Evolutionary conservation across 1,140 invertebrate species (phyloP).

Genomic region (Hycleus cichorii): DNA sequence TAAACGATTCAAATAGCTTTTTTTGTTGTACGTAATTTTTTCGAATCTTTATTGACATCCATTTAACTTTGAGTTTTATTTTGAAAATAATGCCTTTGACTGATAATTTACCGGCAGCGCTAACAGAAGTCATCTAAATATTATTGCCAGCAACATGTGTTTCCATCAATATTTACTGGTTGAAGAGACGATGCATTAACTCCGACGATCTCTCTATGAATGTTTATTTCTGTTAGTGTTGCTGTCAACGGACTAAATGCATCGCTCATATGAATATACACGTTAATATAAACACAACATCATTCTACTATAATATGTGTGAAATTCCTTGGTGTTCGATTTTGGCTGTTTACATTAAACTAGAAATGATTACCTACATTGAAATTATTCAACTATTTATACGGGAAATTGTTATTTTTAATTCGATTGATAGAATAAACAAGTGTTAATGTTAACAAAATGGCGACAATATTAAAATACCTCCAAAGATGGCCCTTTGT

Average conservation of each 20-base stretch:
- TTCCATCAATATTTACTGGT: slow-evolving; percentile 22
- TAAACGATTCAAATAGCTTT: neutral
- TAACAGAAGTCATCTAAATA: slow-evolving; percentile 18
- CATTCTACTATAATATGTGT: too few species aligned
- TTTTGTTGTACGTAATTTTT: neutral
- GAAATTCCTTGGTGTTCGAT: too few species aligned
- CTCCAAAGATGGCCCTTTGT: too few species aligned
- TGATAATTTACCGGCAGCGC: slow-evolving; percentile 1
- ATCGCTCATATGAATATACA: slow-evolving; percentile 13
- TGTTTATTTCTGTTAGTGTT: slow-evolving; percentile 21
- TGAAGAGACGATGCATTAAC: slow-evolving; percentile 16
- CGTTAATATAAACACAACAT: slow-evolving; percentile 14
- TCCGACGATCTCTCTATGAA: slow-evolving; percentile 7
- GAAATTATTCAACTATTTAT: too few species aligned
- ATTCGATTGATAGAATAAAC: too few species aligned
- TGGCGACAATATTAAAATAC: too few species aligned
- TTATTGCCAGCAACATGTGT: slow-evolving; percentile 19
- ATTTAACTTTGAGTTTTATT: neutral
- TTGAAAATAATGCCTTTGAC: neutral
- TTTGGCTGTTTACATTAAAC: too few species aligned
- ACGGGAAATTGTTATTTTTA: too few species aligned
- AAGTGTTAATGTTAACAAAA: too few species aligned
- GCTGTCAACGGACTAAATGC: slow-evolving; percentile 22
- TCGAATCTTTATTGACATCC: too few species aligned
- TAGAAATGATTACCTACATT: too few species aligned